A percentile compares a stretch with the other conserved stretches of the same genome.
Conservation (phyloP, 1,140 invertebrate genomes). For the Monomorium pharaonis region DNA sequence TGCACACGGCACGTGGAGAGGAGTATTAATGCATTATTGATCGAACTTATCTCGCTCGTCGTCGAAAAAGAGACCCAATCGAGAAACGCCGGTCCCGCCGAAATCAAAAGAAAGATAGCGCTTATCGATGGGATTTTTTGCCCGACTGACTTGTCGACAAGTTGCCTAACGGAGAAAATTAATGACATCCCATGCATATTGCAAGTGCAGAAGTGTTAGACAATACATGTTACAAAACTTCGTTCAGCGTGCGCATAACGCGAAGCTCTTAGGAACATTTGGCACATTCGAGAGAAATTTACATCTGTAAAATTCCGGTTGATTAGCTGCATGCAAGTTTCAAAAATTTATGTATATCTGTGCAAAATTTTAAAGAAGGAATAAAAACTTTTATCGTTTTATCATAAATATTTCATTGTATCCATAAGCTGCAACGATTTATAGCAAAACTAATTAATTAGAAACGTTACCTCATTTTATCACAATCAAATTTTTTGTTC, state of each 20-base stretch:
- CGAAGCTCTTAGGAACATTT: not conserved
- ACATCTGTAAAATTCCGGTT: not conserved
- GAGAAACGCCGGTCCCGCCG: not conserved
- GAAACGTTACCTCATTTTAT: not conserved
- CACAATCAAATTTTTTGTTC: not conserved
- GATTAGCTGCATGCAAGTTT: not conserved
- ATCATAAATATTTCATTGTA: not conserved
- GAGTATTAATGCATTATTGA: constrained; percentile 30
- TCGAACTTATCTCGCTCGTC: constrained; percentile 3
- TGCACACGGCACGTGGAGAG: not conserved
- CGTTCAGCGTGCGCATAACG: not conserved
- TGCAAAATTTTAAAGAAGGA: not conserved
- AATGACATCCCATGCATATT: constrained; percentile 8
- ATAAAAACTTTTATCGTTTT: not conserved
- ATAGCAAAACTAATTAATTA: not conserved
- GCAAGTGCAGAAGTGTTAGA: not conserved
- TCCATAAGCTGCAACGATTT: not conserved
- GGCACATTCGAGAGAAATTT: not conserved
- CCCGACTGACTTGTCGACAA: not conserved
- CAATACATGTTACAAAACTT: constrained; percentile 3
- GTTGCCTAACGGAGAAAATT: constrained; percentile 14
- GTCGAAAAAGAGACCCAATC: constrained; percentile 10
- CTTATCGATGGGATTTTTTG: constrained; percentile 32
- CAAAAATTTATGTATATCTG: not conserved
- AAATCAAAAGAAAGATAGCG: constrained; percentile 29